Percentiles rank a stretch among this genome's conserved stretches.
Conservation (phyloP, 2,888 invertebrate species). For the Morinoia aosen region DNA sequence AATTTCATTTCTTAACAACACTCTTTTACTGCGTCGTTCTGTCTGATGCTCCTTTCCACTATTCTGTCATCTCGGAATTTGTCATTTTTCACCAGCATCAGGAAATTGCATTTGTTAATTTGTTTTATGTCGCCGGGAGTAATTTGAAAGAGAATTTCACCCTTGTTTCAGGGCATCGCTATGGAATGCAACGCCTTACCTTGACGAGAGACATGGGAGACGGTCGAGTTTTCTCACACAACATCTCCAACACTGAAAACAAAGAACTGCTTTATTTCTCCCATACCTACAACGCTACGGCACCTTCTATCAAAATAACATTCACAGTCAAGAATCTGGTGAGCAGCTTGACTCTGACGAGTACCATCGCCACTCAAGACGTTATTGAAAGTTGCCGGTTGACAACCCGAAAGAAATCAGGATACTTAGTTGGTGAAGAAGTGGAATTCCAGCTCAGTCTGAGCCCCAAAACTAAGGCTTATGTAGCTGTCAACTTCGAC, state of each 20-base stretch:
- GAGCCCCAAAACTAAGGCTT: neutral
- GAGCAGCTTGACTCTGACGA: constrained; percentile 24
- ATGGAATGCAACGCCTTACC: neutral
- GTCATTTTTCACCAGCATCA: too few relatives aligned
- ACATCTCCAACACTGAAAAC: neutral
- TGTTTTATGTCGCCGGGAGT: too few relatives aligned
- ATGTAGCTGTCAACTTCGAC: constrained; percentile 40
- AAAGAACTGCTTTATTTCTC: neutral
- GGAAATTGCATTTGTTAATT: too few relatives aligned
- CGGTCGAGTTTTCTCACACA: neutral
- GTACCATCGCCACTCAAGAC: neutral
- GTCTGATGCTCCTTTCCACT: too few relatives aligned
- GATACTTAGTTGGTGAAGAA: neutral
- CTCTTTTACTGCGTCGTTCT: too few relatives aligned
- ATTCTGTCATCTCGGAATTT: too few relatives aligned
- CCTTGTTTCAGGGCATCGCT: neutral
- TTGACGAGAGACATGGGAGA: constrained; percentile 49
- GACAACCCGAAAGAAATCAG: neutral
- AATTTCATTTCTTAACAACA: too few relatives aligned
- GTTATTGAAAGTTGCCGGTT: neutral
- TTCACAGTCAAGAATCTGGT: neutral
- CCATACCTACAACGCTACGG: neutral
- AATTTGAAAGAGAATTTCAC: too few relatives aligned
- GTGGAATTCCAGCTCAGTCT: neutral
- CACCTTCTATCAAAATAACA: neutral